Base-by-base conservation (phyloP, 2,113 vertebrate genomes). In the Sebastes schlegelii region DNA sequence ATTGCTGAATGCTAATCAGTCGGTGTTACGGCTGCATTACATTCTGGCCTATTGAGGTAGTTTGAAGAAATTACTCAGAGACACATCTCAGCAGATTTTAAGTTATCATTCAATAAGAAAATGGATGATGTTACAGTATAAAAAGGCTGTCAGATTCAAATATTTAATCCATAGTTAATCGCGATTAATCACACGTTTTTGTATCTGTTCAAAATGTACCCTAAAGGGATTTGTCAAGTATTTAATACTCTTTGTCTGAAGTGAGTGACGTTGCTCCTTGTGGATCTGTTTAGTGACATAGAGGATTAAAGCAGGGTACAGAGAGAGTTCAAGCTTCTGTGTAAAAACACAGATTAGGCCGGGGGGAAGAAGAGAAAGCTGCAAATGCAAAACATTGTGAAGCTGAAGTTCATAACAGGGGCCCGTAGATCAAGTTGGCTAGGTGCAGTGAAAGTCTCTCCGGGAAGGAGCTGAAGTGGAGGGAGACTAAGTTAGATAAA, bases 401-500 rank as follows among this genome's bases (percentile, higher is more conserved):
- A 46, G 23, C 16, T 49, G 4, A 42, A 82, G 64, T 77, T 85
- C 57, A 79, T 54, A 85, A 86, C 51, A 21, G 34, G 42, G n/a
- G 49, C 46, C 19, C n/a, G 26, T 43, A 66, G 61, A 75, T 79
- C 23, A 58, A 70, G 46, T 63, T 54, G 51, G 79, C 34, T 19
- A 54, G 45, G 11, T 84, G 43, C 4, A 52, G 42, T 23, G 46
- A 74, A 80, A 79, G 42, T 74, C 69, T 80, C 60, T 51, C 19
- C 17, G 10, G 46, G 79, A 84, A 82, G 64, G 84, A 60, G 63
- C 34, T 79, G 80, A 57, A 80, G 62, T 76, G 48, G 55, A 77
- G 67, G 57, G 57, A 82, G 49, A 54, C 51, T 71, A 81, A 77
- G 77, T 79, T 63, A 49, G 74, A 67, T 74, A 79, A 88, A 89